Base-by-base conservation (phyloP, 2,113 vertebrate genomes). In the Polyodon spathula region DNA sequence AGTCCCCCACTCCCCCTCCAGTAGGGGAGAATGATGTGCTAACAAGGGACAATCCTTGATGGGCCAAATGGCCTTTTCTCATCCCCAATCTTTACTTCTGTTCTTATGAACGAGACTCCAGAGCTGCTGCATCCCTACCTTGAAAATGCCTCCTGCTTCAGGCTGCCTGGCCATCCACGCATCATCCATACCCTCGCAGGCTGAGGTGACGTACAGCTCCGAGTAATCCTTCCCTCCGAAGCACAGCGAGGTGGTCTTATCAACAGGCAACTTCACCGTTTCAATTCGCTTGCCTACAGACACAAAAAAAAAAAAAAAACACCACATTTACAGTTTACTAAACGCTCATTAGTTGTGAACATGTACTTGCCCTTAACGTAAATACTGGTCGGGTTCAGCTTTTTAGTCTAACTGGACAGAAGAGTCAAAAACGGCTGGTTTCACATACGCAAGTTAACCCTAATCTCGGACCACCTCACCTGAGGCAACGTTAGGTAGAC, bases 151-250 rank as follows among this genome's bases (percentile, higher is more conserved):
- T 1, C 95, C 95, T 14, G 90, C 88, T 67, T 88, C 69, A 0
- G 92, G 90, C 2, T 98, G 88, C 10, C 59, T 73, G 38, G 73
- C 66, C 52, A 77, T 68, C 27, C 66, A 60, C 5, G 85, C 81
- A 2, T 87, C 69, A 63, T 86, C 77, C 71, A 94, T 75, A 12
- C 86, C 92, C 0, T 83, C 68, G 43, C 59, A 75, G 38, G 89
- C 93, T 37, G 88, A 87, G 61, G 94, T 97, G 75, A 97, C 93
- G 2, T 87, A 98, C 65, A 98, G 85, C 68, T 97, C 94, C 15
- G 85, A 86, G 77, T 91, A 95, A 77, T 93, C 87, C 7, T 81
- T 84, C 60, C 94, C 95, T 53, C 95, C 94, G 0, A 98, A 98
- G 68, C 90, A 93, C 75, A 92, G 95, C 0, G 93, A 98, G 12